Base-by-base conservation (phyloP, 2,888 invertebrate genomes). In the Cryptus armator region DNA sequence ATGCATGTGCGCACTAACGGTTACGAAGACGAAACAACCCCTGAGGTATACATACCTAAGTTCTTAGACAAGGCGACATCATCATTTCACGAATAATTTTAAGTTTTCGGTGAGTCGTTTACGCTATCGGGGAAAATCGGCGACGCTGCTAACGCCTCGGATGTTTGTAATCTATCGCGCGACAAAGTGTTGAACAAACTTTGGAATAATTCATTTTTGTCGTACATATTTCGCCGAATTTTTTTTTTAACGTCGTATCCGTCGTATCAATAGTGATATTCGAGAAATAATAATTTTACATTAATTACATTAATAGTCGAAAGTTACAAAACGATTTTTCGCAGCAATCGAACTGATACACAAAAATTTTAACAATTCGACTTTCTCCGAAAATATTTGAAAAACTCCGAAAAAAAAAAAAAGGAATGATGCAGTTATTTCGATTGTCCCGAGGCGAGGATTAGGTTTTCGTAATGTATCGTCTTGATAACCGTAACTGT, bases 1-100 rank as follows among this genome's bases (percentile, higher is more conserved):
- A 19, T 83, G 79, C 86, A 85, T 83, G 80, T 19, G 80, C 85
- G n/a, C 78, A 56, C 37, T 29, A 43, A 43, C 32, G 64, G 70
- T 79, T 62, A 62, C 46, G 77, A 77, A 75, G 43, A 37, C 37
- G 37, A 37, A 37, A 37, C 37, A 37, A 37, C 37, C 37, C 37
- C 37, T 1, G 37, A 37, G 37, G 37, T 37, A 37, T 7, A 37
- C 5, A 43, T 53, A 24, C 24, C 64, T 70, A 37, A 62, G 62
- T 62, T 62, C 62, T 29, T 62, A 59, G 56, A 56, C 67, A 29
- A 37, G 46, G 51, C 64, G 67, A 66, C 32, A 16, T 53, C 62
- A 32, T 62, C 62, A n/a, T 29, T 62, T 32, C 0, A 14, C 62
- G 12, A 6, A 62, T 29, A 32, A 29, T 12, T 62, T 32, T 6